Base-by-base conservation (phyloP, 1,140 invertebrate species). In the Camponotus pennsylvanicus region DNA sequence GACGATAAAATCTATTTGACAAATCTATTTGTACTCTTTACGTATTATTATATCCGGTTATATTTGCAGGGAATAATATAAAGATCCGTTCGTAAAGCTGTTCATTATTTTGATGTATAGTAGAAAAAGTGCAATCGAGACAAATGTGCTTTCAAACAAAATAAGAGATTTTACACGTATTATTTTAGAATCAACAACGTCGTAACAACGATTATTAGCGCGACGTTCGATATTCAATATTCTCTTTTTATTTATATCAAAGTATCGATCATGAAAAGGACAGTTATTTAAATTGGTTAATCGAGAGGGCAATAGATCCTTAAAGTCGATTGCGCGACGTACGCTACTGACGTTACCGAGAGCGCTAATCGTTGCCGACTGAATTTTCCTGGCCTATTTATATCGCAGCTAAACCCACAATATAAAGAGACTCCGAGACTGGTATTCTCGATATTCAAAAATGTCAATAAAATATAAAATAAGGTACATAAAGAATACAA, bases 371-470 rank as follows among this genome's bases (percentile, higher is more conserved):
- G 42, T 80, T 49, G 78, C 15, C 66, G 67, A n/a, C 37, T 61
- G 40, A 83, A 75, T 83, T 73, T 83, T 82, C 69, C 52, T 6
- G n/a, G 40, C 15, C 79, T 83, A 83, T 73, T 61, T 75, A 75
- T 73, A 82, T 45, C 27, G 40, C 69, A 11, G 40, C n/a, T 15
- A 73, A 8, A 21, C 3, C 7, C 42, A 18, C 18, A 32, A 61
- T 27, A 32, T n/a, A 61, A 45, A 83, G 21, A 57, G 69, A 18
- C 21, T n/a, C 8, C n/a, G 1, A 27, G 27, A 27, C 27, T 11
- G 63, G 9, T 15, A 37, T 27, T 52, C n/a, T 69, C 15, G 67
- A 69, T 34, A 32, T 11, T n/a, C 18, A 34, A 27, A 52, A 40
- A 79, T 45, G 40, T 21, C 27, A 40, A 69, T 15, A 40, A 71